Percentiles rank a stretch among this genome's conserved stretches.
These are phyloP conservation scores for Elaphurus davidianus DNA, from an alignment of 2,113 vertebrate genomes.

Conservation along the genomic window DNA sequence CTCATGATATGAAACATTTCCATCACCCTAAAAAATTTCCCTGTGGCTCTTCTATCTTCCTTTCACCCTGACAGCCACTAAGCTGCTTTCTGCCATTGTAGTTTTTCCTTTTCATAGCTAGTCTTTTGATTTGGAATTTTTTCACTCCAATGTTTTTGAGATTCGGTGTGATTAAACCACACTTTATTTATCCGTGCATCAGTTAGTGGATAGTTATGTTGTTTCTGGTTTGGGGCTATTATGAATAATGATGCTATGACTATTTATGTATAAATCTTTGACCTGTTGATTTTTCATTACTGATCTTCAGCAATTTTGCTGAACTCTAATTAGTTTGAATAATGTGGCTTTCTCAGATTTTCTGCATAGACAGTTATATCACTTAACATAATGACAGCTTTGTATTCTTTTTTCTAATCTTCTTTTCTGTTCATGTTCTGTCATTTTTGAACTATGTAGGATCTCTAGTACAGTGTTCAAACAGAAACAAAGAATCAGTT, in stretches of 20 bases:
- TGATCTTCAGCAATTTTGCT: not conserved
- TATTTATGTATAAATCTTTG: not conserved
- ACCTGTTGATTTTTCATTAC: slow-evolving; percentile 3
- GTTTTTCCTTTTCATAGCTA: slow-evolving; percentile 14
- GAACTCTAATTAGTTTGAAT: not conserved
- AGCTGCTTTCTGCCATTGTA: not conserved
- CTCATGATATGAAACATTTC: not conserved
- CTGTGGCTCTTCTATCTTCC: not conserved
- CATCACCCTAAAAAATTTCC: not conserved
- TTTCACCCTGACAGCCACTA: not conserved
- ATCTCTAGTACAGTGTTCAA: not conserved
- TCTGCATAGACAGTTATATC: not conserved
- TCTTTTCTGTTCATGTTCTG: not conserved
- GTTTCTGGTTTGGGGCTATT: not conserved
- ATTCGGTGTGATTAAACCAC: not conserved
- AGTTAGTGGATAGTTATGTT: not conserved
- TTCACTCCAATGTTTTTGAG: slow-evolving; percentile 5
- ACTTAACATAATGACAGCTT: not conserved
- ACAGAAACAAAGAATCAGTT: not conserved
- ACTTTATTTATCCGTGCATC: not conserved
- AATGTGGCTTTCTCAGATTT: not conserved
- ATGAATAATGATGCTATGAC: not conserved
- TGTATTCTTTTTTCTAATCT: not conserved
- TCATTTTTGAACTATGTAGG: not conserved
- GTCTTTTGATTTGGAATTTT: not conserved